Evolutionary conservation across 2,888 invertebrate genomes (phyloP).

Genomic region (Mimachlamys varia): DNA sequence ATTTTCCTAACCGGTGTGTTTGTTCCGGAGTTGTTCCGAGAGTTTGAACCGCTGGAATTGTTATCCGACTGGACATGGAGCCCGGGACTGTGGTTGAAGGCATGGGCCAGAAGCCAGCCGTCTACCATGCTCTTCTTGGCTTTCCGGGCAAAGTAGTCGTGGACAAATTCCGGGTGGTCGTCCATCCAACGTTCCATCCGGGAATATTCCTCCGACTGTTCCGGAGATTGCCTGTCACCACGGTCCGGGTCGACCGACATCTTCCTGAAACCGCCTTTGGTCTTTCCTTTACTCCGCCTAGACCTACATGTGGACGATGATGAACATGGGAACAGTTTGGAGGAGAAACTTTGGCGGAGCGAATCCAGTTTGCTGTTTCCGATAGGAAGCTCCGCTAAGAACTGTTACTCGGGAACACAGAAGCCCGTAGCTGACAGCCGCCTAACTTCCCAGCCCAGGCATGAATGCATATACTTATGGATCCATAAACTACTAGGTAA

Average conservation of each 20-base stretch:
- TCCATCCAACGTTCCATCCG: constrained; percentile 96
- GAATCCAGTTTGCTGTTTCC: constrained; percentile 64
- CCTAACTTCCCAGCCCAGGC: constrained; percentile 21
- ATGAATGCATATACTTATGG: constrained; percentile 2
- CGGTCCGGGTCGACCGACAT: constrained; percentile 59
- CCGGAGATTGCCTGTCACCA: constrained; percentile 58
- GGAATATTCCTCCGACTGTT: constrained; percentile 69
- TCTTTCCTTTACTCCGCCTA: constrained; percentile 51
- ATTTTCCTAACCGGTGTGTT: constrained; percentile 96
- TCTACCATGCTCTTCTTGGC: constrained; percentile 96
- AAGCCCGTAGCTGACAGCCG: background rate
- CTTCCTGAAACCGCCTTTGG: constrained; percentile 55
- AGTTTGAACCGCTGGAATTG: constrained; percentile 75
- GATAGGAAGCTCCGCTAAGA: constrained; percentile 45
- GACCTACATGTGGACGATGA: constrained; percentile 51
- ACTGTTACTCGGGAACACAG: background rate
- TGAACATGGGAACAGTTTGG: constrained; percentile 48
- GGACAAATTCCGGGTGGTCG: constrained; percentile 97
- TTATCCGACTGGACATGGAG: constrained; percentile 59
- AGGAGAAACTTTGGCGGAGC: constrained; percentile 54
- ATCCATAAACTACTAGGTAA: constrained; percentile 16
- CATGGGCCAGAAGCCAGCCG: constrained; percentile 89
- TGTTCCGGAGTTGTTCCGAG: constrained; percentile 87
- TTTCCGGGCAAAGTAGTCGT: constrained; percentile 96
- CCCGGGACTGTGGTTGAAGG: constrained; percentile 71